phyloP scores from a whole-genome alignment of 1,140 invertebrate species.

The Camponotus floridanus region DNA sequence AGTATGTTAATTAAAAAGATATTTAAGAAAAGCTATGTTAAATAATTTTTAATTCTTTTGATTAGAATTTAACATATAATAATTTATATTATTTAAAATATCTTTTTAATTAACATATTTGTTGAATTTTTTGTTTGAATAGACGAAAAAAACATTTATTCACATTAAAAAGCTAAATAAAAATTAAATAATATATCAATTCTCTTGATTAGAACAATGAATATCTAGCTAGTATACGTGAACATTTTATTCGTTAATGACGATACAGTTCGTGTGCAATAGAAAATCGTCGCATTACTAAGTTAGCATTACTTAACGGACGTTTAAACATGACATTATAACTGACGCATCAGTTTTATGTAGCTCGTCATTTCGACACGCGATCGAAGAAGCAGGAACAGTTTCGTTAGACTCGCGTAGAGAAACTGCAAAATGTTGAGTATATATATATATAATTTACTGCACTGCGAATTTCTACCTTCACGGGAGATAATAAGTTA shows the following conservation, averaged over 20 bases:
- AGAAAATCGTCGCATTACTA: conserved; percentile 22
- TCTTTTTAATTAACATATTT: too few relatives aligned
- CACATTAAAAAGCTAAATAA: too few relatives aligned
- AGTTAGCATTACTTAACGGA: conserved; percentile 26
- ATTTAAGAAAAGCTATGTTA: too few relatives aligned
- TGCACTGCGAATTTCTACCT: conserved; percentile 39
- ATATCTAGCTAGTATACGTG: background rate
- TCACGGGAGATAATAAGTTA: conserved; percentile 61
- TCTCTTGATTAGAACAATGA: background rate
- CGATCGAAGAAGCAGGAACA: background rate
- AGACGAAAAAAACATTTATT: too few relatives aligned
- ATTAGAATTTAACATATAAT: too few relatives aligned
- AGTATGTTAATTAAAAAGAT: too few relatives aligned
- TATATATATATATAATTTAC: background rate
- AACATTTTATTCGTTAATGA: background rate
- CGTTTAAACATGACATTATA: conserved; percentile 41
- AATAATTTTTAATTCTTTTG: too few relatives aligned
- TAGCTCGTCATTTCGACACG: conserved; percentile 25
- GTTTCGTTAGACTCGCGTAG: background rate
- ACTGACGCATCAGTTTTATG: conserved; percentile 32
- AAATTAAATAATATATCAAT: too few relatives aligned
- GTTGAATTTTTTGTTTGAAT: too few relatives aligned
- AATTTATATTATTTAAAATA: too few relatives aligned
- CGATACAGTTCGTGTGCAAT: background rate
- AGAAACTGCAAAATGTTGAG: background rate